These are phyloP conservation scores for Gymnopithys bicolor DNA, from an alignment of 2,797 vertebrate genomes.

Conservation along the genomic window DNA sequence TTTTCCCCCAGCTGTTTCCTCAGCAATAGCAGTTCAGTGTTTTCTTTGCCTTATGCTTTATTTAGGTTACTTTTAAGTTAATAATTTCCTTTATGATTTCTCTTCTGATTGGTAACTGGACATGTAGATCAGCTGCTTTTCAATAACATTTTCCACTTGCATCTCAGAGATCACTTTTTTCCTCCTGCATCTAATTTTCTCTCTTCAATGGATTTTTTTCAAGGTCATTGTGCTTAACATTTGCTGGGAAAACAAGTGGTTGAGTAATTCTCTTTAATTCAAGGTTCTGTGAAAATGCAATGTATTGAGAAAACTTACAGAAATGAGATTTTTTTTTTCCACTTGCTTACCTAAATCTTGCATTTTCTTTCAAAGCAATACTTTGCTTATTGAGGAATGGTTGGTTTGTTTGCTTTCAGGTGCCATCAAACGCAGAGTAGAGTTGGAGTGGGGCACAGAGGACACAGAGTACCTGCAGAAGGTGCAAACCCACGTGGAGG, in stretches of 20 bases:
- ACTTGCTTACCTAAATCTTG: neutral
- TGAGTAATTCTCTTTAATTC: neutral
- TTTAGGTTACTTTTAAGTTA: slow-evolving; percentile 21
- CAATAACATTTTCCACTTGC: neutral
- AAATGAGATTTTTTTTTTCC: neutral
- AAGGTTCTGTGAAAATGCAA: neutral
- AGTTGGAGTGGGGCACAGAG: slow-evolving; percentile 94
- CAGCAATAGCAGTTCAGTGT: neutral
- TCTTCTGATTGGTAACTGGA: neutral
- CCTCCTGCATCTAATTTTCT: neutral
- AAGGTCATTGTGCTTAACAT: slow-evolving; percentile 27
- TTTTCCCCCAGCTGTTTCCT: neutral
- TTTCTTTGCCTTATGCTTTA: neutral
- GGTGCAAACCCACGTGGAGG: slow-evolving; percentile 86
- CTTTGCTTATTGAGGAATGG: neutral
- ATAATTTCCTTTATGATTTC: neutral
- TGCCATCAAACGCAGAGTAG: slow-evolving; percentile 91
- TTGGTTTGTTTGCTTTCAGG: slow-evolving; percentile 70
- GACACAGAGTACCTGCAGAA: slow-evolving; percentile 91
- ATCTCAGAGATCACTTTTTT: neutral
- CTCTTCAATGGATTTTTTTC: neutral
- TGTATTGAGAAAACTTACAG: neutral
- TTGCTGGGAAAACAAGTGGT: neutral
- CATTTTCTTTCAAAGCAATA: neutral
- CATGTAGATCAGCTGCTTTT: slow-evolving; percentile 1